phyloP scores from a whole-genome alignment of 2,113 vertebrate species.

The Zeus faber region DNA sequence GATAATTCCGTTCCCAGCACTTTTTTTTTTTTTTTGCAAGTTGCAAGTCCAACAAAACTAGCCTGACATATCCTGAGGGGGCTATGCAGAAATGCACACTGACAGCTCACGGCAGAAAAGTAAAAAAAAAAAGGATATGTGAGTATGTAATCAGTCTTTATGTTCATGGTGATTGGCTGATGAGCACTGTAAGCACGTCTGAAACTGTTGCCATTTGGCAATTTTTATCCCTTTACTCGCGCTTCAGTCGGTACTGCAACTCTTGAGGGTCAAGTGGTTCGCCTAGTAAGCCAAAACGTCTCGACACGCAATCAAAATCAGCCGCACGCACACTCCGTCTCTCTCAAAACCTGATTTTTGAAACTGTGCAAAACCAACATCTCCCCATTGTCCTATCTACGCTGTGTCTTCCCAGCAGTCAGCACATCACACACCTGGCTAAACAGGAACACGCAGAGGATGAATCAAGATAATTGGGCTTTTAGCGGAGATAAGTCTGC shows the following conservation, averaged over 20 bases:
- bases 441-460: conserved; percentile 49
- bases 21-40: conserved; percentile 11
- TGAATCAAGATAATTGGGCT: conserved; percentile 64
- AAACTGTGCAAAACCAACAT: conserved; percentile 16
- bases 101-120: not conserved
- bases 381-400: conserved; percentile 30
- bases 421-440: conserved; percentile 65
- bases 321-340: not conserved
- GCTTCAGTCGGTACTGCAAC: not conserved
- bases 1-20: conserved; percentile 52
- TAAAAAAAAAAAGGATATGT: not conserved
- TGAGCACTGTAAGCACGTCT: conserved; percentile 22
- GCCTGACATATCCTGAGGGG: conserved; percentile 13
- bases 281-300: conserved; percentile 22
- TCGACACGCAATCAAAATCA: conserved; percentile 11
- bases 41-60: conserved; percentile 23
- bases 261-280: conserved; percentile 12
- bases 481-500: conserved; percentile 49
- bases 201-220: conserved; percentile 7
- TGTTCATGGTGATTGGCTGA: conserved; percentile 14
- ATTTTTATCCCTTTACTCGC: conserved; percentile 14
- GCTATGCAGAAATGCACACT: conserved; percentile 4
- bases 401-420: conserved; percentile 36
- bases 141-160: not conserved
- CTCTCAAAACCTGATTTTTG: conserved; percentile 13